phyloP scores from a whole-genome alignment of 2,797 vertebrate species.

The Amblyraja radiata region DNA sequence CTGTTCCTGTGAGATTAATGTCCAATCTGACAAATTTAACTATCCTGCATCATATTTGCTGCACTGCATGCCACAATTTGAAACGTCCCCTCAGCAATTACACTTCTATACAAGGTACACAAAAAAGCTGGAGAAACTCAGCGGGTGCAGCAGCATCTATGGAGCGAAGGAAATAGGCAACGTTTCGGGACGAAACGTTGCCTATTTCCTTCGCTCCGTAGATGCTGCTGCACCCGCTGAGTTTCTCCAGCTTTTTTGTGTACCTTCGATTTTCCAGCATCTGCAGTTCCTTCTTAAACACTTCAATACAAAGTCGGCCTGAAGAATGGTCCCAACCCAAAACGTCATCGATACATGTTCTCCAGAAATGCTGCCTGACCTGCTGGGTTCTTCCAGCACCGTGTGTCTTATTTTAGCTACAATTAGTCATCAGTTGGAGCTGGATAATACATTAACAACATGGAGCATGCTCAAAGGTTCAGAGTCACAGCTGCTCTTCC shows the following conservation, averaged over 20 bases:
- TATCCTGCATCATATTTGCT: background rate
- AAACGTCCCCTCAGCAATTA: background rate
- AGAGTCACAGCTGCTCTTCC: background rate
- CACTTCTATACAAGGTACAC: background rate
- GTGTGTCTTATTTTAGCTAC: background rate
- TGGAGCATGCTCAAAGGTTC: background rate
- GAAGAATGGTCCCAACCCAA: background rate
- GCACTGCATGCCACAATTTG: background rate
- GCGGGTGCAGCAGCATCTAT: no score
- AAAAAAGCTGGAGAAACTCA: no score
- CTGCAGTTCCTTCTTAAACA: background rate
- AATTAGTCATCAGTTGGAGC: conserved; percentile 12
- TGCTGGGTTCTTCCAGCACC: no score
- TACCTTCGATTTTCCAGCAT: no score
- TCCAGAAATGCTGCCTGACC: no score
- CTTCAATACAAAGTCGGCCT: background rate
- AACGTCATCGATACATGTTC: no score
- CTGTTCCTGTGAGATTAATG: no score
- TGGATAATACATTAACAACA: background rate
- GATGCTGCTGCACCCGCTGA: no score
- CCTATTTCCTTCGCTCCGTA: no score
- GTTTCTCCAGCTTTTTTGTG: no score
- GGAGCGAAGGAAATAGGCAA: no score
- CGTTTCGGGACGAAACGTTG: no score
- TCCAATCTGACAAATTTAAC: background rate